Conservation (phyloP, 2,113 vertebrate species). For the Pimephales promelas region DNA sequence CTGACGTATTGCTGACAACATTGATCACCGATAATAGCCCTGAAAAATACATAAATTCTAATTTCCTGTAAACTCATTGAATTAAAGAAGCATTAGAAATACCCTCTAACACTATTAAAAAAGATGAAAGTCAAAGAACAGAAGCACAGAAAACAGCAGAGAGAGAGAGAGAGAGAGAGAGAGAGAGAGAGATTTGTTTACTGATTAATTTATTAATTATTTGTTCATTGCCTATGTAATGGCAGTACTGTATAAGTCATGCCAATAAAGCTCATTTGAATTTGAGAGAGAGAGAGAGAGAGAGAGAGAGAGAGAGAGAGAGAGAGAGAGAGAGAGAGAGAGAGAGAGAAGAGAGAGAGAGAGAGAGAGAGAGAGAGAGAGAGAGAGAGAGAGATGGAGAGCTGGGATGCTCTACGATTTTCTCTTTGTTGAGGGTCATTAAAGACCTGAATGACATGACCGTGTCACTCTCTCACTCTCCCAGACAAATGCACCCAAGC, state of each 20-base stretch:
- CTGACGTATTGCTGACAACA: neutral
- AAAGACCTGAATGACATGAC: slow-evolving; percentile 24
- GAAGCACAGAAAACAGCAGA: slow-evolving; percentile 4
- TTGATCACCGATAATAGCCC: neutral
- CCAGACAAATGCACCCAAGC: slow-evolving; percentile 34
- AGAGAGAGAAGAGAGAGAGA: slow-evolving; percentile 41
- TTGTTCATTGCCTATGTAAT: too few species aligned
- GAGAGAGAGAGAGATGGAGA: slow-evolving; percentile 41
- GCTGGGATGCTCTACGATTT: slow-evolving; percentile 48
- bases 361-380: slow-evolving; percentile 53
- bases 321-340: slow-evolving; percentile 48
- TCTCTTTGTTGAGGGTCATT: slow-evolving; percentile 47
- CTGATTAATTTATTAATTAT: too few species aligned
- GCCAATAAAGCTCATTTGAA: too few species aligned
- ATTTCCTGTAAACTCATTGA: neutral
- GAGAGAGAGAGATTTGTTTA: neutral
- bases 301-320: slow-evolving; percentile 53
- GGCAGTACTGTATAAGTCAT: too few species aligned
- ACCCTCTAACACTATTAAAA: neutral
- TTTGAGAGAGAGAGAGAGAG: too few species aligned
- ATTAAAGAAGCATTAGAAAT: neutral
- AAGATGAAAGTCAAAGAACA: neutral
- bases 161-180: slow-evolving; percentile 55
- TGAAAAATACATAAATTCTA: neutral
- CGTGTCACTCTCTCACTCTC: slow-evolving; percentile 31